Percentiles rank a stretch among this genome's conserved stretches.
Conservation (phyloP, 2,113 vertebrate genomes). For the Siphamia tubifer region DNA sequence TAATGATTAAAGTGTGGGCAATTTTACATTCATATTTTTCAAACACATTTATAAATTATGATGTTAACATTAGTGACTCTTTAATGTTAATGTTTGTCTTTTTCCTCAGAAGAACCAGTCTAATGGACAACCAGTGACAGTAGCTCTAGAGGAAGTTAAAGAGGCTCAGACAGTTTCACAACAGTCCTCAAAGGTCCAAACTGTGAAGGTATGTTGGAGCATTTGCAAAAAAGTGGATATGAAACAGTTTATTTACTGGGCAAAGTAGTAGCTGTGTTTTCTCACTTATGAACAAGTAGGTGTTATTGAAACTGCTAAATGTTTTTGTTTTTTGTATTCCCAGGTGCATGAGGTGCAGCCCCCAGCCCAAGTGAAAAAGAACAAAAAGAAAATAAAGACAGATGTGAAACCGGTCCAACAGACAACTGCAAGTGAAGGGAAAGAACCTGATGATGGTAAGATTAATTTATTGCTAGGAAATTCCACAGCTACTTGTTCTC, state of each 20-base stretch:
- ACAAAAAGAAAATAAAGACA: slow-evolving; percentile 90
- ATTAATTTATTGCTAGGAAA: neutral
- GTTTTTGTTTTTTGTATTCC: neutral
- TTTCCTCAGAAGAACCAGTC: slow-evolving; percentile 77
- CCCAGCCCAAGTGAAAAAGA: slow-evolving; percentile 86
- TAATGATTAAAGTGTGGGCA: too few relatives aligned
- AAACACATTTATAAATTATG: neutral
- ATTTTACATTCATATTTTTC: too few relatives aligned
- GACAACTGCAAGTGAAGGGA: slow-evolving; percentile 81
- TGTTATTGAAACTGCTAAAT: neutral
- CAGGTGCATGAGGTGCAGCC: slow-evolving; percentile 28
- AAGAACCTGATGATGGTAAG: slow-evolving; percentile 92
- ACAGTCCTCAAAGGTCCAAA: slow-evolving; percentile 79
- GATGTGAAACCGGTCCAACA: slow-evolving; percentile 84
- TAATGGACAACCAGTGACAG: slow-evolving; percentile 86
- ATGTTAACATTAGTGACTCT: neutral
- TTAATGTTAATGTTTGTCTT: neutral
- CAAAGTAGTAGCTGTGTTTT: neutral
- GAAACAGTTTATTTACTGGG: neutral
- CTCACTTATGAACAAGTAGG: neutral
- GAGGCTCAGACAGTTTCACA: slow-evolving; percentile 69
- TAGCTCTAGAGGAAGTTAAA: slow-evolving; percentile 79
- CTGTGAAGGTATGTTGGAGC: slow-evolving; percentile 83
- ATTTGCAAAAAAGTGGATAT: neutral
- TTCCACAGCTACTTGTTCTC: accelerated